These are phyloP conservation scores for Torymus aiolomorphi DNA, from an alignment of 2,888 invertebrate genomes.

Conservation along the genomic window DNA sequence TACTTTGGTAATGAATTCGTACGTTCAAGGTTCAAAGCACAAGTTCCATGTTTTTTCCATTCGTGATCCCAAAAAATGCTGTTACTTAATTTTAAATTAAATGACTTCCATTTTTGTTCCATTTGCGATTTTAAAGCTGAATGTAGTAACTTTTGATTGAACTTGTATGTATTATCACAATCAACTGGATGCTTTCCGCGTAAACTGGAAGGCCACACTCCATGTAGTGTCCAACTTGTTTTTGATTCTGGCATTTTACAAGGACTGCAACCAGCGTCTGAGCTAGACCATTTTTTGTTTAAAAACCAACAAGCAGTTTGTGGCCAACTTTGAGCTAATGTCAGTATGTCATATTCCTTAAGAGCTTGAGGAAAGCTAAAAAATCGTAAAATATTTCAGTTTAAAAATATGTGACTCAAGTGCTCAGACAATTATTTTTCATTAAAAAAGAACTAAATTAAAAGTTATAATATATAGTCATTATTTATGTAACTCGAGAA, in stretches of 20 bases:
- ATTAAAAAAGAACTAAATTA: too few relatives aligned
- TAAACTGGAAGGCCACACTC: conserved; percentile 28
- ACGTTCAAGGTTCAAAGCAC: background rate
- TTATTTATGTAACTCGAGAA: too few relatives aligned
- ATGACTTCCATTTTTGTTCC: conserved; percentile 11
- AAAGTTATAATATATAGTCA: too few relatives aligned
- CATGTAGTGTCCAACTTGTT: conserved; percentile 12
- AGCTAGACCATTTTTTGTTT: conserved; percentile 8
- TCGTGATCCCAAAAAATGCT: conserved; percentile 45
- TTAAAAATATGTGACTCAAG: too few relatives aligned
- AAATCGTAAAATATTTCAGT: too few relatives aligned
- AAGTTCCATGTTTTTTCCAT: conserved; percentile 47
- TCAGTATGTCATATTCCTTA: conserved; percentile 7
- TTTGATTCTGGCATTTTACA: background rate
- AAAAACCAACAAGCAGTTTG: conserved; percentile 26
- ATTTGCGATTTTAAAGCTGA: background rate
- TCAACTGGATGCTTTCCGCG: background rate
- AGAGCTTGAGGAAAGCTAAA: too few relatives aligned
- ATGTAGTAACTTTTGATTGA: background rate
- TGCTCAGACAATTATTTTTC: too few relatives aligned
- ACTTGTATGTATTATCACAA: background rate
- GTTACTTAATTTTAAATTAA: background rate
- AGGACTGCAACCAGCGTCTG: background rate
- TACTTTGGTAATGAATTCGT: conserved; percentile 28
- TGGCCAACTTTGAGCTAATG: conserved; percentile 26